These are phyloP conservation scores for Atractosteus spatula DNA, from an alignment of 2,113 vertebrate species.

Conservation along the genomic window DNA sequence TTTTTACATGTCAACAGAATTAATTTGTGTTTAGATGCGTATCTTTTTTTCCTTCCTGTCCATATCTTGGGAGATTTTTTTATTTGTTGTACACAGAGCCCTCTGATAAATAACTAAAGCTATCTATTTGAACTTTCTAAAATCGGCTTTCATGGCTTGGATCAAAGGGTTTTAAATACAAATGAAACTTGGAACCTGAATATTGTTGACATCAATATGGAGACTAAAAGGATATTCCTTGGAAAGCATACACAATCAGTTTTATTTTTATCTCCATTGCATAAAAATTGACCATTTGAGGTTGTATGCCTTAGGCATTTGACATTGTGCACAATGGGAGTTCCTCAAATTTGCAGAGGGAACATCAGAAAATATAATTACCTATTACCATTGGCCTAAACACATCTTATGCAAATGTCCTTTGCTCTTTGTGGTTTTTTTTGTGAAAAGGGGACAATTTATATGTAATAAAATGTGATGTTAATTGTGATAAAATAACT, in stretches of 20 bases:
- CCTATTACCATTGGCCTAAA: conserved; percentile 20
- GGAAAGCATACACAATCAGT: conserved; percentile 64
- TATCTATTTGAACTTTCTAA: too few relatives aligned
- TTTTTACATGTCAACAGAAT: conserved; percentile 16
- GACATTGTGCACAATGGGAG: conserved; percentile 66
- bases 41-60: background rate
- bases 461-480: too few relatives aligned
- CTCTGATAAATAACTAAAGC: too few relatives aligned
- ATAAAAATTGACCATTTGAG: conserved; percentile 69
- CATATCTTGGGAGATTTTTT: too few relatives aligned
- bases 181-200: conserved; percentile 23
- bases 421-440: conserved; percentile 18
- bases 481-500: too few relatives aligned
- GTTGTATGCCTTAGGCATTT: conserved; percentile 62
- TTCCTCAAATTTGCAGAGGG: conserved; percentile 64
- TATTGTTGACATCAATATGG: conserved; percentile 32
- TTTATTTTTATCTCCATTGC: conserved; percentile 67
- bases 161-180: conserved; percentile 33
- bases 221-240: conserved; percentile 35
- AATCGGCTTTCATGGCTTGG: background rate
- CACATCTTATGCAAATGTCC: conserved; percentile 27
- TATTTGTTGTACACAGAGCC: too few relatives aligned
- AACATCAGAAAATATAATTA: conserved; percentile 59
- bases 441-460: background rate
- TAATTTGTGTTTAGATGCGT: background rate